phyloP scores from a whole-genome alignment of 2,797 vertebrate species.

The Ctenopoma kingsleyae region DNA sequence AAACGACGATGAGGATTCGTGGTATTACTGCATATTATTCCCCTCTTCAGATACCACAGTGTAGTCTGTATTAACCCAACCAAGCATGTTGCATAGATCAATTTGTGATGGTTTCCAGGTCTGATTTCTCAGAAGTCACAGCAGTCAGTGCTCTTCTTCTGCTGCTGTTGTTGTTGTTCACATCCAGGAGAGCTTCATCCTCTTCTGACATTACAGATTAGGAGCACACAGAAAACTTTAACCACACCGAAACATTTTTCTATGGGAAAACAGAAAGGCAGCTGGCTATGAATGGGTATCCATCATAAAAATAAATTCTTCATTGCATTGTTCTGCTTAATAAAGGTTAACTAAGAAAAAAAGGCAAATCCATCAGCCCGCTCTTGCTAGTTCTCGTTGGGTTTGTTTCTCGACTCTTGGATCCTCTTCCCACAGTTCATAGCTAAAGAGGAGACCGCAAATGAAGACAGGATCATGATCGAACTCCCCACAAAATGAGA shows the following conservation, averaged over 20 bases:
- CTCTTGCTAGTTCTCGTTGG: conserved; percentile 35
- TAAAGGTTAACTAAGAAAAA: conserved; percentile 11
- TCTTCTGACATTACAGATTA: not conserved
- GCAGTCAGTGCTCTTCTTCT: not conserved
- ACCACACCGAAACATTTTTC: not conserved
- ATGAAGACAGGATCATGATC: conserved; percentile 82
- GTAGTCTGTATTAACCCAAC: conserved; percentile 1
- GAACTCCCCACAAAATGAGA: conserved; percentile 83
- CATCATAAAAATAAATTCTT: conserved; percentile 30
- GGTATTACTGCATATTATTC: conserved; percentile 35
- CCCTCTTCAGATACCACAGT: conserved; percentile 1
- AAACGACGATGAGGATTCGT: conserved; percentile 15
- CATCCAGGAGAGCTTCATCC: conserved; percentile 5
- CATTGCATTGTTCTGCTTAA: not conserved
- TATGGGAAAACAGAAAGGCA: conserved; percentile 21
- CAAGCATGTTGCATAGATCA: conserved; percentile 9
- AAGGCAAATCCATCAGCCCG: conserved; percentile 15
- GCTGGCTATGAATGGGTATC: not conserved
- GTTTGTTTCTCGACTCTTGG: conserved; percentile 71
- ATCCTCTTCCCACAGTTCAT: conserved; percentile 84
- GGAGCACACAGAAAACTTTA: not conserved
- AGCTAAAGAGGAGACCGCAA: conserved; percentile 76
- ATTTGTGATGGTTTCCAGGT: not conserved
- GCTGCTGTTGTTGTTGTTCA: conserved; percentile 7
- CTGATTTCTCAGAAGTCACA: conserved; percentile 2